A percentile compares a stretch with the other conserved stretches of the same genome.
phyloP scores from a whole-genome alignment of 2,888 invertebrate species.

The Metallyticus violacea region DNA sequence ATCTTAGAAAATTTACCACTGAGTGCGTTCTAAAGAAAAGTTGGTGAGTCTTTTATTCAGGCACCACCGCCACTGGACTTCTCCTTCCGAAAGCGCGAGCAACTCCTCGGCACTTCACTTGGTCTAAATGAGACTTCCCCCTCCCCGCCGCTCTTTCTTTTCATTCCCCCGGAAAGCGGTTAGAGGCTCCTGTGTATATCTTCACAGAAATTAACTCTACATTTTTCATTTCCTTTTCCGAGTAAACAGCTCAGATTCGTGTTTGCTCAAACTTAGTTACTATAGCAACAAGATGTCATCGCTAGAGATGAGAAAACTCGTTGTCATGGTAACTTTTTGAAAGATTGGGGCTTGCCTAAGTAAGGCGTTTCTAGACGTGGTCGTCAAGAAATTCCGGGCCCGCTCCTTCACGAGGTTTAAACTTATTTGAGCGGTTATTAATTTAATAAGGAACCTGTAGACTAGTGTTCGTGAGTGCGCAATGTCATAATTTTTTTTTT shows the following conservation, averaged over 20 bases:
- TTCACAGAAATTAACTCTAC: not conserved
- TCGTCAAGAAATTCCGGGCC: too few species aligned
- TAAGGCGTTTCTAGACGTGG: too few species aligned
- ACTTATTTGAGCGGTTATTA: too few species aligned
- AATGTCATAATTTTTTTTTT: too few species aligned
- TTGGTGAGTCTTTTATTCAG: not conserved
- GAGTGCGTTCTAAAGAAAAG: not conserved
- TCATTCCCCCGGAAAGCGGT: too few species aligned
- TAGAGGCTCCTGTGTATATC: not conserved
- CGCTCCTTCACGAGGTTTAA: too few species aligned
- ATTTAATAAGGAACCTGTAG: too few species aligned
- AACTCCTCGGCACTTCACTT: not conserved
- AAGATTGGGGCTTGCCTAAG: too few species aligned
- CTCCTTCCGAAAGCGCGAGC: not conserved
- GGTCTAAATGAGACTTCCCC: too few species aligned
- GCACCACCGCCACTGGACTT: not conserved
- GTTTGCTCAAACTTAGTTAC: not conserved
- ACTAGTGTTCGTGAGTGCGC: too few species aligned
- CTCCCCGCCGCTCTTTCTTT: too few species aligned
- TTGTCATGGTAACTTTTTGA: not conserved
- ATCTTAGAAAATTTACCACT: too few species aligned
- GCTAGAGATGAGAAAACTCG: not conserved
- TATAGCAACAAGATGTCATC: not conserved
- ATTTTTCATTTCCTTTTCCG: not conserved
- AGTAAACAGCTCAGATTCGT: not conserved